A percentile compares a stretch with the other conserved stretches of the same genome.
phyloP scores from a whole-genome alignment of 2,113 vertebrate genomes.

The Coptodon bakossiorum region DNA sequence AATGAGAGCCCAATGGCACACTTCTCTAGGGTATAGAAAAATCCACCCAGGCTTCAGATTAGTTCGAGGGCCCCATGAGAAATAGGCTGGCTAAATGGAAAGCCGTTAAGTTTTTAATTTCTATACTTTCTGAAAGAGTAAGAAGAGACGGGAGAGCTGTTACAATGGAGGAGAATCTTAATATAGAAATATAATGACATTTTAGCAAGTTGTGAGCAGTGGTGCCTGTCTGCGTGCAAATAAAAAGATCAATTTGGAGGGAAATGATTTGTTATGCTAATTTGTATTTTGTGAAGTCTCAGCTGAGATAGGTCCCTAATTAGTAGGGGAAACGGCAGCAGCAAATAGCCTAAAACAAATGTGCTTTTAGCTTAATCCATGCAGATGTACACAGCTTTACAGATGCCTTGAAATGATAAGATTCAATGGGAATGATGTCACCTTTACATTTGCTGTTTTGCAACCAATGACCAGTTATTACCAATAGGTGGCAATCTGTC shows the following conservation, averaged over 20 bases:
- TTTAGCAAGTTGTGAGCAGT: not conserved
- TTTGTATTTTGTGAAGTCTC: slow-evolving; percentile 13
- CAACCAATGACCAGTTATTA: slow-evolving; percentile 17
- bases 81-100: slow-evolving; percentile 33
- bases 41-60: slow-evolving; percentile 55
- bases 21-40: slow-evolving; percentile 36
- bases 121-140: slow-evolving; percentile 18
- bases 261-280: slow-evolving; percentile 25
- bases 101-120: slow-evolving; percentile 43
- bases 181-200: slow-evolving; percentile 16
- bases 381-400: not conserved
- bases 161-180: not conserved
- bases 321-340: not conserved
- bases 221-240: not conserved
- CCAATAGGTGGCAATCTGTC: slow-evolving; percentile 67
- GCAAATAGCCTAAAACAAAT: not conserved
- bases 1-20: slow-evolving; percentile 57
- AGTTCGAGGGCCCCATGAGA: slow-evolving; percentile 50
- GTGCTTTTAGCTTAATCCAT: not conserved
- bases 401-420: not conserved
- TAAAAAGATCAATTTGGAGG: slow-evolving; percentile 14
- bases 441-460: not conserved
- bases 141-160: not conserved
- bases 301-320: not conserved
- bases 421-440: not conserved